These are phyloP conservation scores for Cinclus mexicanus DNA, from an alignment of 2,113 vertebrate species.

Conservation along the genomic window DNA sequence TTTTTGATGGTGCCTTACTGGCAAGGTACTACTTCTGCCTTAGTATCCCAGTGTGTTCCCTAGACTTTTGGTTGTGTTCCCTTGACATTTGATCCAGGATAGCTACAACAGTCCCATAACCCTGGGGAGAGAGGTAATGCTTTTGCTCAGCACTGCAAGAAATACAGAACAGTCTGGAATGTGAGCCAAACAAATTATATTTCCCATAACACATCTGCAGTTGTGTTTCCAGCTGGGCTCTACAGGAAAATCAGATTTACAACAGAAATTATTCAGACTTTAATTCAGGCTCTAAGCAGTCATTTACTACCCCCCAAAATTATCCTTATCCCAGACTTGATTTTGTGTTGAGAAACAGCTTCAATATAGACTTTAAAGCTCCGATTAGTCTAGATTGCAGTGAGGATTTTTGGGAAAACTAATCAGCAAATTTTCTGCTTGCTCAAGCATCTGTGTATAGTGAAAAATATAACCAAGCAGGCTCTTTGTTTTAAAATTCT, in stretches of 20 bases:
- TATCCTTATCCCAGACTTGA: conserved; percentile 6
- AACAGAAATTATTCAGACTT: conserved; percentile 12
- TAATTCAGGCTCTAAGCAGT: conserved; percentile 22
- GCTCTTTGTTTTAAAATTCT: conserved; percentile 1
- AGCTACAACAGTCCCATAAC: neutral
- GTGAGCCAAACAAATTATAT: neutral
- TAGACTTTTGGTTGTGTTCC: neutral
- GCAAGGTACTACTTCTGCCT: neutral
- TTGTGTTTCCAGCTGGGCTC: neutral
- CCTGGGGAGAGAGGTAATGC: neutral
- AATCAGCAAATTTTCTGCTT: conserved; percentile 45
- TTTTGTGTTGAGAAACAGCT: conserved; percentile 47
- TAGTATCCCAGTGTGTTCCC: neutral
- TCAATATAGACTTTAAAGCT: neutral
- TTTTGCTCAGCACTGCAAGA: neutral
- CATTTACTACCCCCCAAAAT: neutral
- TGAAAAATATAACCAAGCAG: conserved; percentile 35
- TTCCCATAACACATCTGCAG: neutral
- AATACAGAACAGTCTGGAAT: neutral
- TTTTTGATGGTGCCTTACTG: neutral
- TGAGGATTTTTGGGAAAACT: conserved; percentile 26
- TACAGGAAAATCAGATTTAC: conserved; percentile 19
- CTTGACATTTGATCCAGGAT: neutral
- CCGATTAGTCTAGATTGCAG: neutral
- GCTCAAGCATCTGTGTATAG: conserved; percentile 11